phyloP scores from a whole-genome alignment of 2,888 invertebrate species.

The Melieria omissa region DNA sequence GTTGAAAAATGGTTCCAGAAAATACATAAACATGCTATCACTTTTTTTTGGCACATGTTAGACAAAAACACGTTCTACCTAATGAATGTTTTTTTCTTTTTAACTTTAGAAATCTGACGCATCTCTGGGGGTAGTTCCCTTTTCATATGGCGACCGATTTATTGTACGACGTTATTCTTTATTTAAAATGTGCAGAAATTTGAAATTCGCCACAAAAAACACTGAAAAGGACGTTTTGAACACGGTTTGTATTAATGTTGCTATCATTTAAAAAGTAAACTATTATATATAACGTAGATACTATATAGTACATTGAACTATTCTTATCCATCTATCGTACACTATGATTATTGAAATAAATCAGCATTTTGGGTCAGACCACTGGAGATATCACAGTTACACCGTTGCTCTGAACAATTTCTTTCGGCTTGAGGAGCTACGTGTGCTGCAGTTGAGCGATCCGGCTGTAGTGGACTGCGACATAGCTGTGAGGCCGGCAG shows the following conservation, averaged over 20 bases:
- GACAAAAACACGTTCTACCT: too few species aligned
- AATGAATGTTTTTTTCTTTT: not conserved
- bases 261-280: not conserved
- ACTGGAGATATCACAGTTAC: constrained; percentile 54
- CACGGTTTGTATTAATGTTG: constrained; percentile 27
- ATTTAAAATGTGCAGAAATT: constrained; percentile 48
- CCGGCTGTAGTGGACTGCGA: constrained; percentile 11
- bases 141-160: constrained; percentile 60
- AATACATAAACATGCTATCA: too few species aligned
- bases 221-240: constrained; percentile 33
- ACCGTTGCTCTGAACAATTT: constrained; percentile 47
- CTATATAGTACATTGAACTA: too few species aligned
- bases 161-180: constrained; percentile 59
- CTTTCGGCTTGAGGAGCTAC: constrained; percentile 49
- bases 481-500: constrained; percentile 4
- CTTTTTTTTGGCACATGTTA: too few species aligned
- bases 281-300: too few species aligned
- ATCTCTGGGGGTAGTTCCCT: constrained; percentile 22
- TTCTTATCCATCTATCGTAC: too few species aligned
- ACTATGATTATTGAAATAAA: not conserved
- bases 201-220: constrained; percentile 45
- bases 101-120: constrained; percentile 22
- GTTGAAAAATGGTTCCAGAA: too few species aligned
- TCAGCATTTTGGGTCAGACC: constrained; percentile 41
- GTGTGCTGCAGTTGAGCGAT: constrained; percentile 53